phyloP scores from a whole-genome alignment of 2,113 vertebrate genomes.

The Pelecanoides urinatrix region DNA sequence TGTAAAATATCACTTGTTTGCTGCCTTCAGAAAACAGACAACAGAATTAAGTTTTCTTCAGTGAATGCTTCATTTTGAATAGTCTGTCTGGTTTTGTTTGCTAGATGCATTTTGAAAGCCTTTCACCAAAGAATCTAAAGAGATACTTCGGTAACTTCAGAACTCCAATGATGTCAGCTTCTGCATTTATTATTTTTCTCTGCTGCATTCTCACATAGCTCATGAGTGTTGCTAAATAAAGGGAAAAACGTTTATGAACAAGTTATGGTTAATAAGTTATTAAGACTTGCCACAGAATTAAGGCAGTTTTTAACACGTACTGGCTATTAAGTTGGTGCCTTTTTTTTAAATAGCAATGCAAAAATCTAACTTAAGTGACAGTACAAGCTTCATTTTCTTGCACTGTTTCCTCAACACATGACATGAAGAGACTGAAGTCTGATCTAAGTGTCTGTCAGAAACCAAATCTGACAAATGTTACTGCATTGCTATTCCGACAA shows the following conservation, averaged over 20 bases:
- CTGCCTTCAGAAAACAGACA: constrained; percentile 51
- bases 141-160: background rate
- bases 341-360: background rate
- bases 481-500: background rate
- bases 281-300: background rate
- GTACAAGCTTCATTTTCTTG: background rate
- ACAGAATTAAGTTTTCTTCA: background rate
- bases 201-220: background rate
- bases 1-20: constrained; percentile 39
- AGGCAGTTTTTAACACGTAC: background rate
- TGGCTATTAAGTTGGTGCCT: background rate
- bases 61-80: background rate
- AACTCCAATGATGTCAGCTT: background rate
- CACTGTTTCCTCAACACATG: background rate
- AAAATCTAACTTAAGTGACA: background rate
- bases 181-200: background rate
- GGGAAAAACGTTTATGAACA: background rate
- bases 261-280: background rate
- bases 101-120: background rate
- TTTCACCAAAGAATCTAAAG: background rate
- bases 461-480: background rate
- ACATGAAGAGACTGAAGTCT: background rate
- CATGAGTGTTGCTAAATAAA: background rate
- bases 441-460: background rate
- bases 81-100: background rate